These are phyloP conservation scores for Falco concolor DNA, from an alignment of 2,797 vertebrate species.

Conservation along the genomic window DNA sequence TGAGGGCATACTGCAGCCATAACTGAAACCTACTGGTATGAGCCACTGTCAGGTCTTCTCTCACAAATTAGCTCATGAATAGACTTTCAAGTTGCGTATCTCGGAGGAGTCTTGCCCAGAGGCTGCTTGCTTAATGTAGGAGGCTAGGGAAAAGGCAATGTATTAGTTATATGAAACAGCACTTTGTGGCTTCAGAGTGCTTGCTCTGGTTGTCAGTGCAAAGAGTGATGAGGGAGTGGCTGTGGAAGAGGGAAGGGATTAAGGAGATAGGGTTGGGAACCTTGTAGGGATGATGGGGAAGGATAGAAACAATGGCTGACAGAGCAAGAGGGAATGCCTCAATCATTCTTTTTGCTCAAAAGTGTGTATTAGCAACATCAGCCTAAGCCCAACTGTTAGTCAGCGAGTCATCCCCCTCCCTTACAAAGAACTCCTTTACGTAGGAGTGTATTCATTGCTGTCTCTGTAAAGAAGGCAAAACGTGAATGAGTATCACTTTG, in stretches of 20 bases:
- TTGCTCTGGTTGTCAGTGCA: accelerated
- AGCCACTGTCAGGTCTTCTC: background rate
- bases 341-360: background rate
- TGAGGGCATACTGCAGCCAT: background rate
- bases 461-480: background rate
- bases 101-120: background rate
- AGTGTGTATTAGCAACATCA: background rate
- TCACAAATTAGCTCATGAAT: background rate
- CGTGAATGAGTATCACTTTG: accelerated
- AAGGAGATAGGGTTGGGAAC: background rate
- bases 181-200: background rate
- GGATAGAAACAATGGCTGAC: background rate
- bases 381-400: too few species aligned
- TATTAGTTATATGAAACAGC: background rate
- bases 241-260: background rate
- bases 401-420: background rate
- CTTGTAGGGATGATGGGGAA: background rate
- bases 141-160: background rate
- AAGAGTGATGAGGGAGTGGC: background rate
- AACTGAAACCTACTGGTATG: too few species aligned
- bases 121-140: background rate
- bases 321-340: too few species aligned
- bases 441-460: background rate
- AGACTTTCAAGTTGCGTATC: accelerated
- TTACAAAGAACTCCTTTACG: background rate